phyloP scores from a whole-genome alignment of 2,888 invertebrate genomes.

The Cotesia congregata region DNA sequence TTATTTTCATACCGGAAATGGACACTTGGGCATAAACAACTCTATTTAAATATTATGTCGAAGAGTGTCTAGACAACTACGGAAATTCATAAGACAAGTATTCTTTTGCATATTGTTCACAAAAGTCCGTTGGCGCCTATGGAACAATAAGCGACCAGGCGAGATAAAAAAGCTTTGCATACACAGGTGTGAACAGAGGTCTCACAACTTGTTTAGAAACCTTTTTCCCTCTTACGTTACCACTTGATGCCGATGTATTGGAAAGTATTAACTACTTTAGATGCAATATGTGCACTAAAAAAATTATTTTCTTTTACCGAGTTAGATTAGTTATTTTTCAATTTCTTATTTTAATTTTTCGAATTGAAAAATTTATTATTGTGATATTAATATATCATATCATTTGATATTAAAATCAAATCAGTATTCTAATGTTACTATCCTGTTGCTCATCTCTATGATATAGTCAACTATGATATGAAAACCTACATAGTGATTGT shows the following conservation, averaged over 20 bases:
- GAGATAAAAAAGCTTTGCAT: constrained; percentile 29
- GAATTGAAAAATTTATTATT: not conserved
- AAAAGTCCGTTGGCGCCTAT: constrained; percentile 29
- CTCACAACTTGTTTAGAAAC: not conserved
- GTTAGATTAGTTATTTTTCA: not conserved
- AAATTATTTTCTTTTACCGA: not conserved
- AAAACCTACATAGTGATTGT: constrained; percentile 26
- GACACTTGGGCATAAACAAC: not conserved
- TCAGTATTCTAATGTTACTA: constrained; percentile 16
- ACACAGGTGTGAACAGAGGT: constrained; percentile 35
- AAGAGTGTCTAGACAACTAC: constrained; percentile 22
- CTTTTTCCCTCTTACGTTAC: not conserved
- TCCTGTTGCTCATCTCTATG: constrained; percentile 11
- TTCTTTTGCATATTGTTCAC: constrained; percentile 22
- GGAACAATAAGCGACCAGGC: constrained; percentile 9
- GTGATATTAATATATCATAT: constrained; percentile 4
- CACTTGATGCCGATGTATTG: not conserved
- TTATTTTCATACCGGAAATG: not conserved
- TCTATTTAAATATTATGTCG: not conserved
- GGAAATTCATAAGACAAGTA: constrained; percentile 3
- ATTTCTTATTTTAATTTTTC: not conserved
- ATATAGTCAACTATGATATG: constrained; percentile 14
- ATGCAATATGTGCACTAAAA: not conserved
- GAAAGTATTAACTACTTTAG: not conserved
- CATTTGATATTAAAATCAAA: not conserved